phyloP scores from a whole-genome alignment of 2,888 invertebrate genomes.

The Folsomia manolachei region DNA sequence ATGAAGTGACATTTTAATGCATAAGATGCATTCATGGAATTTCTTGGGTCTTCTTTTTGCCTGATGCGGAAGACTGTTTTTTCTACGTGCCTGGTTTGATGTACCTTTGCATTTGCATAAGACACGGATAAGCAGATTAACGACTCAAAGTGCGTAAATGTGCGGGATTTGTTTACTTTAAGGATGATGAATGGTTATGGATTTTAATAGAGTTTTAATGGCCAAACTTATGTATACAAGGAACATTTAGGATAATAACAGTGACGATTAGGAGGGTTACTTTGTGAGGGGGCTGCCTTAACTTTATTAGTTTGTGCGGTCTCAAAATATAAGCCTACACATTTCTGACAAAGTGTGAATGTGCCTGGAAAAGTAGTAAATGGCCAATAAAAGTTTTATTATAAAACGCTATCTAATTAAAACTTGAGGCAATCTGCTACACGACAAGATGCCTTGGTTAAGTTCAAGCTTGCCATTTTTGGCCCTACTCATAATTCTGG shows the following conservation, averaged over 20 bases:
- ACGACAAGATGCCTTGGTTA: neutral
- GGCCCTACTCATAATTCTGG: neutral
- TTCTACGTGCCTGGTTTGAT: too few species aligned
- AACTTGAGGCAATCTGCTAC: neutral
- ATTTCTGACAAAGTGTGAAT: too few species aligned
- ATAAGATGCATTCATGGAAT: too few species aligned
- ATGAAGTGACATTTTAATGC: too few species aligned
- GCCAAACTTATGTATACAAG: neutral
- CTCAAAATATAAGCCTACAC: too few species aligned
- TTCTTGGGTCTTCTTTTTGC: too few species aligned
- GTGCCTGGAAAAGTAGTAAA: neutral
- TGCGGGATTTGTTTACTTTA: slow-evolving; percentile 3
- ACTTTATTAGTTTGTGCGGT: too few species aligned
- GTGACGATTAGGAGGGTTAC: neutral
- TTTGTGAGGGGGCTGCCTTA: too few species aligned
- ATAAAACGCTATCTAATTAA: neutral
- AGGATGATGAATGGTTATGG: slow-evolving; percentile 13
- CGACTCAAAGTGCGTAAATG: neutral
- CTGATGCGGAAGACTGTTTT: too few species aligned
- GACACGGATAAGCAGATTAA: too few species aligned
- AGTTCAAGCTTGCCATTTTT: neutral
- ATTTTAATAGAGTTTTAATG: neutral
- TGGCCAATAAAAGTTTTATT: neutral
- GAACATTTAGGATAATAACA: neutral
- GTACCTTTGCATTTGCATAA: too few species aligned